Conservation (phyloP, 2,888 invertebrate genomes). For the Torymus texanus region DNA sequence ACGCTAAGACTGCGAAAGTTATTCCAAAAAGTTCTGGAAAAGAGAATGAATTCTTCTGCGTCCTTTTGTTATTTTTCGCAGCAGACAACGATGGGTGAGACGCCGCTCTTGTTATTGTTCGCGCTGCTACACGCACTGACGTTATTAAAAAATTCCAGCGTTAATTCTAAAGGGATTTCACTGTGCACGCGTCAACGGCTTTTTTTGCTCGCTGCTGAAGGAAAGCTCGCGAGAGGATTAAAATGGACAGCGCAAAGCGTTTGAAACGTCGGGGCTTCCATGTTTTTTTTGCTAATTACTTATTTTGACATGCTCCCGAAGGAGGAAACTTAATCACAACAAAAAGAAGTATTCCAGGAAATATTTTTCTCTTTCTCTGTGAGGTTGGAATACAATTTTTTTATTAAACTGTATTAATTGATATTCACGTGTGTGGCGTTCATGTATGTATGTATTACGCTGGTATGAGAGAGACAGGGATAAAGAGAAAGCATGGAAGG, state of each 20-base stretch:
- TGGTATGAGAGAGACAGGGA: too few relatives aligned
- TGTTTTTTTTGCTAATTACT: neutral
- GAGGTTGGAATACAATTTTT: too few relatives aligned
- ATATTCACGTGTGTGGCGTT: too few relatives aligned
- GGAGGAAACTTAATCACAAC: too few relatives aligned
- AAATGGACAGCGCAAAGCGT: slow-evolving; percentile 28
- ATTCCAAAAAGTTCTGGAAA: slow-evolving; percentile 14
- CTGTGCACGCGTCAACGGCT: neutral
- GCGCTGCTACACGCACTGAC: slow-evolving; percentile 28
- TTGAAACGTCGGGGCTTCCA: slow-evolving; percentile 23
- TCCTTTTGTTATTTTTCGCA: slow-evolving; percentile 13
- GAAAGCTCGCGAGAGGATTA: slow-evolving; percentile 32
- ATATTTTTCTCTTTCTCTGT: too few relatives aligned
- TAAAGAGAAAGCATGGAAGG: too few relatives aligned
- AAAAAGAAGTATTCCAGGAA: too few relatives aligned
- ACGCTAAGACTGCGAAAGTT: neutral
- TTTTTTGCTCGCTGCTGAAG: slow-evolving; percentile 13
- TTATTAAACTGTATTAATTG: too few relatives aligned
- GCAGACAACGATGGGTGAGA: too few relatives aligned
- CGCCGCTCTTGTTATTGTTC: slow-evolving; percentile 24
- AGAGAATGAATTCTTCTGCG: slow-evolving; percentile 15
- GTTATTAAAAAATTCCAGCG: slow-evolving; percentile 60
- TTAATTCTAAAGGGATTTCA: slow-evolving; percentile 52
- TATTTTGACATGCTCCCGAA: too few relatives aligned
- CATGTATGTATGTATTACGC: too few relatives aligned